A percentile compares a stretch with the other conserved stretches of the same genome.
Conservation (phyloP, 1,140 invertebrate genomes). For the Cepaea nemoralis region DNA sequence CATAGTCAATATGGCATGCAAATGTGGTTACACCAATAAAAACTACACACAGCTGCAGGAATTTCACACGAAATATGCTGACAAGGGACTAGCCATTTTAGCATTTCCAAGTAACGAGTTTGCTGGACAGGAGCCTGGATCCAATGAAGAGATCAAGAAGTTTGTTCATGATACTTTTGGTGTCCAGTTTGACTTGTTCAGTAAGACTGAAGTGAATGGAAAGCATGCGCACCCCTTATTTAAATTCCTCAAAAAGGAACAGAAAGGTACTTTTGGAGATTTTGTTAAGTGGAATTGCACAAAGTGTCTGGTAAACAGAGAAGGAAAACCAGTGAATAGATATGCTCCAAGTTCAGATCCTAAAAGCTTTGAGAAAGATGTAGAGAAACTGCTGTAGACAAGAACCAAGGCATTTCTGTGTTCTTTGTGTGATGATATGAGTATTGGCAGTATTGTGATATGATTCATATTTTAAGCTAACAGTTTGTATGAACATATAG, state of each 20-base stretch:
- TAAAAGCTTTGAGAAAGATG: too few species aligned
- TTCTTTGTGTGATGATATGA: too few species aligned
- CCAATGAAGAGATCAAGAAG: slow-evolving; percentile 69
- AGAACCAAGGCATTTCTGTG: too few species aligned
- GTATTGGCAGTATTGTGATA: too few species aligned
- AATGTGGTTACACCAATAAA: slow-evolving; percentile 72
- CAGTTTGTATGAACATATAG: too few species aligned
- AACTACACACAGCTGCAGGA: slow-evolving; percentile 72
- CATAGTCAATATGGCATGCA: slow-evolving; percentile 71
- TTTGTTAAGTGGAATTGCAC: slow-evolving; percentile 98
- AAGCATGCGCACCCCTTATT: slow-evolving; percentile 86
- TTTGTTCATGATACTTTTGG: slow-evolving; percentile 65
- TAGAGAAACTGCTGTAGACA: too few species aligned
- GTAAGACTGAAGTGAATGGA: slow-evolving; percentile 91
- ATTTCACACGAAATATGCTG: slow-evolving; percentile 70
- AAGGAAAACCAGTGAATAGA: slow-evolving; percentile 87
- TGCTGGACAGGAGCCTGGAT: slow-evolving; percentile 70
- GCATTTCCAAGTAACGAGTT: slow-evolving; percentile 74
- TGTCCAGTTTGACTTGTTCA: slow-evolving; percentile 71
- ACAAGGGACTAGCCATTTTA: slow-evolving; percentile 70
- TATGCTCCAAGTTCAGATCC: slow-evolving; percentile 81
- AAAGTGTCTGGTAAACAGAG: slow-evolving; percentile 91
- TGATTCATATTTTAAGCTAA: too few species aligned
- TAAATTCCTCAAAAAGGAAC: slow-evolving; percentile 87
- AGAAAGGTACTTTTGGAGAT: slow-evolving; percentile 73